A percentile compares a stretch with the other conserved stretches of the same genome.
Evolutionary conservation across 1,140 invertebrate genomes (phyloP).

Genomic region (Ceratosolen fusciceps): DNA sequence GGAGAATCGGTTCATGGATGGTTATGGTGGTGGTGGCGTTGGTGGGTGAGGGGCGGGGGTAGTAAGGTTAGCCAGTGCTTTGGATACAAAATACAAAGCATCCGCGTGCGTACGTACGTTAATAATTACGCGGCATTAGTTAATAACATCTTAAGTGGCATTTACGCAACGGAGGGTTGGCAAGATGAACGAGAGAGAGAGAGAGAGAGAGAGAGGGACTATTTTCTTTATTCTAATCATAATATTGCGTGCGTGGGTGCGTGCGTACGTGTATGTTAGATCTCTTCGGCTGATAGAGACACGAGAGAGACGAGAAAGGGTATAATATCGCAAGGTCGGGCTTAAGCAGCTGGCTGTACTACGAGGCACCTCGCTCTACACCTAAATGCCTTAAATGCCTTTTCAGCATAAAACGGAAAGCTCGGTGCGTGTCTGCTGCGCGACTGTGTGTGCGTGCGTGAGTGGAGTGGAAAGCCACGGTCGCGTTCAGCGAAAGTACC

Average conservation of each 20-base stretch:
- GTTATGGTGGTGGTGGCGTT: no score
- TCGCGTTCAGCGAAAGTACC: conserved; percentile 55
- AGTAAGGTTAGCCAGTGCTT: no score
- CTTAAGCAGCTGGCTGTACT: conserved; percentile 12
- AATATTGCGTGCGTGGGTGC: conserved; percentile 37
- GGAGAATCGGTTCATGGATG: no score
- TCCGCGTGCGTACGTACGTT: no score
- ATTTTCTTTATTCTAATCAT: conserved; percentile 39
- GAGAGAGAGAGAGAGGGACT: no score
- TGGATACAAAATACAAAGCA: no score
- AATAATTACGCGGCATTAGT: background rate
- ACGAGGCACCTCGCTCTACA: background rate
- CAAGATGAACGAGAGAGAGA: background rate
- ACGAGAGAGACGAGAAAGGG: conserved; percentile 39
- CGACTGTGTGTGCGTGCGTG: conserved; percentile 24
- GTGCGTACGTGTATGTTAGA: no score
- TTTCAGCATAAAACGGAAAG: conserved; percentile 25
- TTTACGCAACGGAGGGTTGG: conserved; percentile 12
- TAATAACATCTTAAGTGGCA: background rate
- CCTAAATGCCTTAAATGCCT: background rate
- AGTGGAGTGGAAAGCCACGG: conserved; percentile 35
- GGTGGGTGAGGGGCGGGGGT: no score
- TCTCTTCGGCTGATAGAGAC: conserved; percentile 29
- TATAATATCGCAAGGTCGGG: conserved; percentile 46
- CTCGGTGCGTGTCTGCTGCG: no score